These are phyloP conservation scores for Artibeus lituratus DNA, from an alignment of 2,797 vertebrate species.

Conservation along the genomic window DNA sequence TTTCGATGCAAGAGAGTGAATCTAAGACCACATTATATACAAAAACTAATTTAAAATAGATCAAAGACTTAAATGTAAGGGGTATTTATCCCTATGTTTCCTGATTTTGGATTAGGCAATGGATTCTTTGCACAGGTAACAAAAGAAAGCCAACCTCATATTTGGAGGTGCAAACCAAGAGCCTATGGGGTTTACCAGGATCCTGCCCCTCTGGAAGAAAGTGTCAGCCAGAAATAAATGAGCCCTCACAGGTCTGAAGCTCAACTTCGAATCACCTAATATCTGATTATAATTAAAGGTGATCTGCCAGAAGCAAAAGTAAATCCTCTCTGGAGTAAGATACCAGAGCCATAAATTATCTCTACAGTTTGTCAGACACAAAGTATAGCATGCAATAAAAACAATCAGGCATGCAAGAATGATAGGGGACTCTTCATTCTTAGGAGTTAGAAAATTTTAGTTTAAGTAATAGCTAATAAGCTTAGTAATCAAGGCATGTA, in stretches of 20 bases:
- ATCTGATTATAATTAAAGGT: constrained; percentile 8
- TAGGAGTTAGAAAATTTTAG: too few species aligned
- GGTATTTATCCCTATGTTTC: neutral
- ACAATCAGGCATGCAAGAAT: neutral
- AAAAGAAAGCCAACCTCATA: neutral
- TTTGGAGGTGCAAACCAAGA: neutral
- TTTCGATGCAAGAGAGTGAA: neutral
- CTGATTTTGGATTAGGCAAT: neutral
- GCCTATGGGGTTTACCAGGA: neutral
- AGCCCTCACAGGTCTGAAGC: neutral
- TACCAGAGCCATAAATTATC: neutral
- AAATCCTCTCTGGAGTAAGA: neutral
- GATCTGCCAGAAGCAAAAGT: neutral
- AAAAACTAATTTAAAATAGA: neutral
- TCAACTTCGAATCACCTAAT: neutral
- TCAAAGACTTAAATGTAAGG: neutral
- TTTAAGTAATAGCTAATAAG: too few species aligned
- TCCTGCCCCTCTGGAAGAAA: neutral
- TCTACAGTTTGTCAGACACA: neutral
- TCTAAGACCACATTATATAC: neutral
- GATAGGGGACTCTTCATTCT: too few species aligned
- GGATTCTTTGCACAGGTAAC: neutral
- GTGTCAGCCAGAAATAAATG: neutral
- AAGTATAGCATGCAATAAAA: neutral
- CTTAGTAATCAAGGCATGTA: too few species aligned